phyloP scores from a whole-genome alignment of 2,113 vertebrate genomes.

The Hemiprocne comata region DNA sequence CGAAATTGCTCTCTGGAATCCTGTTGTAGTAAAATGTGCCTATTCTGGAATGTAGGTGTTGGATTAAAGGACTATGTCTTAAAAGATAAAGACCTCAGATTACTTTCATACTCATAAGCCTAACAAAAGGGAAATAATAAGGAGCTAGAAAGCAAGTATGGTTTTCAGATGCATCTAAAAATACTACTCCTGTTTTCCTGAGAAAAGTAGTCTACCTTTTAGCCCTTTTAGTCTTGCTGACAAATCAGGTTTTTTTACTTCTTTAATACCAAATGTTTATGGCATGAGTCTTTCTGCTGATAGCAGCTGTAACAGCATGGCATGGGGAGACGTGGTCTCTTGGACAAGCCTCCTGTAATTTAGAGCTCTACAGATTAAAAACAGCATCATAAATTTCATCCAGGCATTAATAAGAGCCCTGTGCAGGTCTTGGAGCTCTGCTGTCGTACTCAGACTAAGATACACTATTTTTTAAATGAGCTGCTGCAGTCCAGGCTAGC shows the following conservation, averaged over 20 bases:
- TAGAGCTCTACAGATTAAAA: neutral
- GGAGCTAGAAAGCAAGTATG: neutral
- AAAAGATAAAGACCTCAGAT: neutral
- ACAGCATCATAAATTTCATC: neutral
- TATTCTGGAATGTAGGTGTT: neutral
- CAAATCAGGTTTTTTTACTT: neutral
- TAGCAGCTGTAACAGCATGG: neutral
- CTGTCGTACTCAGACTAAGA: neutral
- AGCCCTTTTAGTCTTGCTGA: constrained; percentile 2
- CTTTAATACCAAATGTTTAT: neutral
- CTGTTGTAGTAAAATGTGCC: neutral
- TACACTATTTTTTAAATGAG: neutral
- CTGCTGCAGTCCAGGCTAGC: neutral
- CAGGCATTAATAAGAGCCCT: neutral
- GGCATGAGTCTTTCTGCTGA: neutral
- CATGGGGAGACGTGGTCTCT: neutral
- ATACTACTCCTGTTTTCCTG: neutral
- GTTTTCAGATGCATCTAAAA: neutral
- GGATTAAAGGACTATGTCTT: neutral
- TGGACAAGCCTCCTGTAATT: neutral
- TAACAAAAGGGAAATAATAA: neutral
- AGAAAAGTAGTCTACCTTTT: neutral
- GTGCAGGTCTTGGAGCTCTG: neutral
- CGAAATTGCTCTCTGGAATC: neutral
- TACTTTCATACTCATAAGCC: neutral